Percentiles rank a stretch among this genome's conserved stretches.
These are phyloP conservation scores for Saccostrea echinata DNA, from an alignment of 1,140 invertebrate genomes.

Conservation along the genomic window DNA sequence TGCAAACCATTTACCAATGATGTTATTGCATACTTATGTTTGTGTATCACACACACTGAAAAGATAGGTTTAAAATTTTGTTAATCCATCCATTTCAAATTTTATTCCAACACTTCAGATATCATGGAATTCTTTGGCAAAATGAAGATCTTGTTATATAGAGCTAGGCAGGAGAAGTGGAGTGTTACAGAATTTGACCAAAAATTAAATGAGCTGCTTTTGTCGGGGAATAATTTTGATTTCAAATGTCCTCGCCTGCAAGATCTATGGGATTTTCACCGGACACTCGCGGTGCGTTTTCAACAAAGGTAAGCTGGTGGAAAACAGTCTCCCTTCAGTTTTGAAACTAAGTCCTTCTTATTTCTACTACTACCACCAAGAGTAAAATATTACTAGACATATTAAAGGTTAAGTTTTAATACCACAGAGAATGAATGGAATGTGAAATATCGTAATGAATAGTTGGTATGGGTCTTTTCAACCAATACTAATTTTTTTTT, in stretches of 20 bases:
- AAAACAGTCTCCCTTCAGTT: not conserved
- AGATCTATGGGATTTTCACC: not conserved
- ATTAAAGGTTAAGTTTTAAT: too few species aligned
- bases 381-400: too few species aligned
- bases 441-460: not conserved
- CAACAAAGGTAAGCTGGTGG: not conserved
- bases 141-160: not conserved
- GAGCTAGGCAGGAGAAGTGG: not conserved
- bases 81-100: too few species aligned
- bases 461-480: not conserved
- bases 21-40: not conserved
- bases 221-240: not conserved
- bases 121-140: not conserved
- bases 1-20: too few species aligned
- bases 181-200: not conserved
- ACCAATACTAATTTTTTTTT: not conserved
- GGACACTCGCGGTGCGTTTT: not conserved
- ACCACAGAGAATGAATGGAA: not conserved
- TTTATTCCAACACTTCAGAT: not conserved
- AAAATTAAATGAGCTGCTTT: not conserved
- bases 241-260: not conserved
- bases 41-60: not conserved
- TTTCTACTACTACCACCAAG: too few species aligned
- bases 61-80: too few species aligned
- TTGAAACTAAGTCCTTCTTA: not conserved